Percentiles rank a stretch among this genome's conserved stretches.
Conservation (phyloP, 2,113 vertebrate species). For the Rhadina sibilatrix region DNA sequence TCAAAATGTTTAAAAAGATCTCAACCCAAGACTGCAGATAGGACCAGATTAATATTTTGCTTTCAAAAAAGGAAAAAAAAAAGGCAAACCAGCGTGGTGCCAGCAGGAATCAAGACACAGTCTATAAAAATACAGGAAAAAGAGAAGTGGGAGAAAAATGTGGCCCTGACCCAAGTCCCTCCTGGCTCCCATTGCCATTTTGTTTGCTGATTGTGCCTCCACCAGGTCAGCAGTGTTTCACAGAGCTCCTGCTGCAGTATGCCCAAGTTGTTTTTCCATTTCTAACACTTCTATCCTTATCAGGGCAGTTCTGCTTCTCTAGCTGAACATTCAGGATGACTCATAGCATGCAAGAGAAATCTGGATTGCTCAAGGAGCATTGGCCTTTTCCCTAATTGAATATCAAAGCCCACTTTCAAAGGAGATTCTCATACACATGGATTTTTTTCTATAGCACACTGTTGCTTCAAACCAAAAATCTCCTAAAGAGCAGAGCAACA, state of each 20-base stretch:
- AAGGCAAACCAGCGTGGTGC: background rate
- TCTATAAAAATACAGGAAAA: background rate
- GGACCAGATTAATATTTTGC: background rate
- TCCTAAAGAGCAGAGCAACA: background rate
- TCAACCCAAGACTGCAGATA: background rate
- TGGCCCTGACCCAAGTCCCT: background rate
- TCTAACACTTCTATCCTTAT: background rate
- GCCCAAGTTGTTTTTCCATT: accelerated
- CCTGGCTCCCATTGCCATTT: accelerated
- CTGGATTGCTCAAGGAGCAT: background rate
- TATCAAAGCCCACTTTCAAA: background rate
- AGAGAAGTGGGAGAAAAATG: background rate
- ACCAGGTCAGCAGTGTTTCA: background rate
- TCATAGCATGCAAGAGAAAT: background rate
- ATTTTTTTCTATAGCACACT: background rate
- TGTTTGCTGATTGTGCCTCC: background rate
- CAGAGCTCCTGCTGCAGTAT: background rate
- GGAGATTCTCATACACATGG: background rate
- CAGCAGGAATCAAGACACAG: background rate
- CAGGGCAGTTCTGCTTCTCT: background rate
- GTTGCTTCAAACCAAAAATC: background rate
- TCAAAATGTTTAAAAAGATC: background rate
- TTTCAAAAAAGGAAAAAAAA: background rate
- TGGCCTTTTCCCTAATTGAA: background rate
- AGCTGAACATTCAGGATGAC: background rate